Conservation (phyloP, 1,140 invertebrate species). For the Zeugodacus cucurbitae region DNA sequence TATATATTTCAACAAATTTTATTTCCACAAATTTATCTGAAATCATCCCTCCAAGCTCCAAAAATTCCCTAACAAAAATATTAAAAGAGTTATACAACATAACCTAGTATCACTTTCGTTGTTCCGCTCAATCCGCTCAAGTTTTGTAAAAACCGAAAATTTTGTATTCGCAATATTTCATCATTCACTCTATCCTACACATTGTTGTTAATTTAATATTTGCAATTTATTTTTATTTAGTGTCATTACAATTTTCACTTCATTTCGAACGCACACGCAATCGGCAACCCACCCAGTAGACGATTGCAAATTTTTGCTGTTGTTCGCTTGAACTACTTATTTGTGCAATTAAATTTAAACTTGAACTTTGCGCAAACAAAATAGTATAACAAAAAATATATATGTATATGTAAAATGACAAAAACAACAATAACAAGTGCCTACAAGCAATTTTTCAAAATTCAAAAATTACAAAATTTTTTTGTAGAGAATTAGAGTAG, state of each 20-base stretch:
- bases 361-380: conserved; percentile 3
- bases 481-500: neutral
- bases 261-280: conserved; percentile 24
- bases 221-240: conserved; percentile 5
- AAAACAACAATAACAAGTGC: neutral
- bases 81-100: too few relatives aligned
- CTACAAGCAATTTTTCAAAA: neutral
- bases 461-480: neutral
- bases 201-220: neutral
- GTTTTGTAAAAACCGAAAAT: neutral
- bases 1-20: too few relatives aligned
- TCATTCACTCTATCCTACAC: neutral
- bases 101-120: too few relatives aligned
- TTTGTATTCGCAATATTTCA: neutral
- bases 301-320: neutral
- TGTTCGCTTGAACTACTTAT: conserved; percentile 2
- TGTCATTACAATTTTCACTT: conserved; percentile 14
- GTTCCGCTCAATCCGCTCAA: too few relatives aligned
- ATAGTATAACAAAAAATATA: neutral
- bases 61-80: too few relatives aligned
- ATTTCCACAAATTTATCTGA: too few relatives aligned
- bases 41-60: too few relatives aligned
- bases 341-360: conserved; percentile 33
- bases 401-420: neutral
- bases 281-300: neutral